Evolutionary conservation across 2,888 invertebrate species (phyloP).

Genomic region (Papilio elwesi): DNA sequence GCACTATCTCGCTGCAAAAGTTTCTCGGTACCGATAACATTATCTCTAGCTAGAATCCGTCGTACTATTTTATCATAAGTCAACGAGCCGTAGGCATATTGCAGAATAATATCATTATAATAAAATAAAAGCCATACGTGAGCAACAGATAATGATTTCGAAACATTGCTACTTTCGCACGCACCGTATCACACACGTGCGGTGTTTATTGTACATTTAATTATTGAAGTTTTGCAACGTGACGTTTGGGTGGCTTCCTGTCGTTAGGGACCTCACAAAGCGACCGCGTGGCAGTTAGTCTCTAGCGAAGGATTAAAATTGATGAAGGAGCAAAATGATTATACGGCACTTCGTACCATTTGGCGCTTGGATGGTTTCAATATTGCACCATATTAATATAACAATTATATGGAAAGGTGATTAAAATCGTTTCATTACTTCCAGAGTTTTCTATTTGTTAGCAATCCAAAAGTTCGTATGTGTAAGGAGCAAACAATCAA

Average conservation of each 20-base stretch:
- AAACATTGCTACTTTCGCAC: conserved; percentile 16
- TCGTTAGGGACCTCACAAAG: background rate
- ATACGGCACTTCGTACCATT: no score
- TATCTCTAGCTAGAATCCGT: conserved; percentile 69
- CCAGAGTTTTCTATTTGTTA: background rate
- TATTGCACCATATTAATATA: no score
- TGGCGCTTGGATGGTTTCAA: no score
- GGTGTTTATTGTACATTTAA: background rate
- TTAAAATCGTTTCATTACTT: no score
- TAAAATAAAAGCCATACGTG: conserved; percentile 32
- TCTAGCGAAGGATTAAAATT: no score
- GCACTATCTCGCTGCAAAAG: conserved; percentile 70
- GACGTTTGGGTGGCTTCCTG: background rate
- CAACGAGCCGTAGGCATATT: conserved; percentile 46
- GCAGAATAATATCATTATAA: conserved; percentile 31
- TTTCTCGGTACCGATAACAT: conserved; percentile 73
- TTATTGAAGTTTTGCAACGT: conserved; percentile 3
- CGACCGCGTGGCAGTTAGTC: background rate
- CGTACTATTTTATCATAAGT: conserved; percentile 48
- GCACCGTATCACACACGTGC: conserved; percentile 1
- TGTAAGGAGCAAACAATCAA: background rate
- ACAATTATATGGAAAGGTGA: no score
- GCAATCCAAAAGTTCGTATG: background rate
- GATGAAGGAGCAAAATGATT: no score
- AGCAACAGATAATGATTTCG: conserved; percentile 20